Base-by-base conservation (phyloP, 2,113 vertebrate genomes). In the Protobothrops mucrosquamatus region DNA sequence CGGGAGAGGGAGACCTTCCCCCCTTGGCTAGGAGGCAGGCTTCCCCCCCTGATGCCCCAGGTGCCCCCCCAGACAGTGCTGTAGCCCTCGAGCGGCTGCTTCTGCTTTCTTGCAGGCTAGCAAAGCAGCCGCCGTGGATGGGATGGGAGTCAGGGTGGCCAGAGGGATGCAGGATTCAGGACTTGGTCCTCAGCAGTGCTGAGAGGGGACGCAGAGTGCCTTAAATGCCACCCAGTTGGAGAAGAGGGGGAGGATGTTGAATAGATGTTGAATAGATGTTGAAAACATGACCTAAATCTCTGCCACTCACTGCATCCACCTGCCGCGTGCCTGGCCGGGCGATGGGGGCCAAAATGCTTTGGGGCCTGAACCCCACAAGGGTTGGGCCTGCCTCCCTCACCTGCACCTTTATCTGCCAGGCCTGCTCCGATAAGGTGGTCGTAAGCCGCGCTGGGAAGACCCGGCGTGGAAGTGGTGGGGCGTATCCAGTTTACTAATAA, bases 231-330 rank as follows among this genome's bases (percentile, higher is more conserved):
- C 39, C 24, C n/a, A 91, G 94, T 54, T 14, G 93, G 89, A 64
- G 86, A 43, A 54, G 74, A 69, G 64, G 39, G 43, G 34, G 34
- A 52, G 34, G 90, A 29, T 57, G 91, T n/a, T n/a, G n/a, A n/a
- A n/a, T n/a, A n/a, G n/a, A n/a, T n/a, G n/a, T n/a, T n/a, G n/a
- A n/a, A n/a, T n/a, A n/a, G 90, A 92, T 22, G 39, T 93, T 0
- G 91, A 88, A 88, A 88, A 94, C 94, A 81, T 3, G 3, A 54
- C 46, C 29, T 89, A 43, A 93, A 85, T 94, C 23, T 88, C 93
- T 54, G 54, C 46, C 93, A 24, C 11, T 92, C 22, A 91, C 89
- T 92, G 92, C n/a, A n/a, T 81, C 74, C n/a, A 22, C 34, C 34
- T 43, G 34, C 74, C 1, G 7, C 0, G 7, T 43, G 6, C 18